Percentiles rank a stretch among this genome's conserved stretches.
These are phyloP conservation scores for Nematopogon swammerdamellus DNA, from an alignment of 2,888 invertebrate species.

Conservation along the genomic window DNA sequence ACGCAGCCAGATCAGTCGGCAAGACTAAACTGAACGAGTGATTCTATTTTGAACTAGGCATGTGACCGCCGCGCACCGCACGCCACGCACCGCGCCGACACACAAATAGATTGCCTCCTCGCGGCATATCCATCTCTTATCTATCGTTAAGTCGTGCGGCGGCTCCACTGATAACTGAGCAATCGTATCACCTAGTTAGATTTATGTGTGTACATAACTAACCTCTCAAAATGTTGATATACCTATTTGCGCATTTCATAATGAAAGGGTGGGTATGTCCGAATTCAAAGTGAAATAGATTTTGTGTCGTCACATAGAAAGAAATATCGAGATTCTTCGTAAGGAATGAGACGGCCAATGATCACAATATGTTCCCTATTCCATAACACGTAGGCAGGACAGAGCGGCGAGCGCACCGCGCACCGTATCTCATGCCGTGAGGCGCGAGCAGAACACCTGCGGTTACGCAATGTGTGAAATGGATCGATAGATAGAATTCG, in stretches of 20 bases:
- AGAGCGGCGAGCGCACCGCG: background rate
- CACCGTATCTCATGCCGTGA: too few species aligned
- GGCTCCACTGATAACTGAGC: background rate
- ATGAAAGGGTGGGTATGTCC: too few species aligned
- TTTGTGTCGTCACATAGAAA: too few species aligned
- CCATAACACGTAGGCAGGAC: background rate
- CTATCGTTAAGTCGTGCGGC: background rate
- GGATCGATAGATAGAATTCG: background rate
- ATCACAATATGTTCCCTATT: background rate
- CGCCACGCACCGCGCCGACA: background rate
- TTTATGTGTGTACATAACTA: too few species aligned
- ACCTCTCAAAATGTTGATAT: too few species aligned
- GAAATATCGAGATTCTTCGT: too few species aligned
- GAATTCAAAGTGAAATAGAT: too few species aligned
- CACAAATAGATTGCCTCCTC: background rate
- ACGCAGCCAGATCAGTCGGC: too few species aligned
- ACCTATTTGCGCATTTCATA: too few species aligned
- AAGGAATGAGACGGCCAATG: too few species aligned
- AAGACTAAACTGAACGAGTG: background rate
- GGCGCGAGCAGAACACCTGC: background rate
- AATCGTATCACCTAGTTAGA: background rate
- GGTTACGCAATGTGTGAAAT: background rate
- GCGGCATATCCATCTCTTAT: background rate
- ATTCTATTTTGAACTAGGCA: constrained; percentile 4
- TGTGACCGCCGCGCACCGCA: constrained; percentile 1